These are phyloP conservation scores for Idaea aversata DNA, from an alignment of 2,888 invertebrate species.

Conservation along the genomic window DNA sequence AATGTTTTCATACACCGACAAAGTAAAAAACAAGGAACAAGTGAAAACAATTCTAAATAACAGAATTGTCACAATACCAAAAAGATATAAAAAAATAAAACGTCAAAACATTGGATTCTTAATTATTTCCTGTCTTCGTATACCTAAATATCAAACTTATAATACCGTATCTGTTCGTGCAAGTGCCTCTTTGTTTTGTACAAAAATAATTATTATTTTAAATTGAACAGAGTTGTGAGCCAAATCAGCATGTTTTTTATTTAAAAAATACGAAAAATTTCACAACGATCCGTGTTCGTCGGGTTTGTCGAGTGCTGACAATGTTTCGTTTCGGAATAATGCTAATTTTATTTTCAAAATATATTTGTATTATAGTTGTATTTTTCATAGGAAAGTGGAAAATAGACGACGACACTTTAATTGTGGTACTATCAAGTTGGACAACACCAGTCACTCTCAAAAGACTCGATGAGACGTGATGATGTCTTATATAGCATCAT, in stretches of 20 bases:
- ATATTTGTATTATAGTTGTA: not conserved
- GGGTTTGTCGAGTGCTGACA: not conserved
- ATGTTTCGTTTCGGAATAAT: not conserved
- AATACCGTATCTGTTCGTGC: constrained; percentile 17
- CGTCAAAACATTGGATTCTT: constrained; percentile 22
- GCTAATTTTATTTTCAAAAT: not conserved
- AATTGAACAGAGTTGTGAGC: constrained; percentile 10
- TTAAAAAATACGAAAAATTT: constrained; percentile 1
- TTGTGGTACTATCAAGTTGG: too few relatives aligned
- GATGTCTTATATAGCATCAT: too few relatives aligned
- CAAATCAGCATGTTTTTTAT: constrained; percentile 12
- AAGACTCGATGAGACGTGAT: too few relatives aligned
- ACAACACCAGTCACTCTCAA: too few relatives aligned
- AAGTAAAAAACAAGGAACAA: too few relatives aligned
- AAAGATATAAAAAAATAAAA: constrained; percentile 23
- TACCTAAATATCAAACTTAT: constrained; percentile 18
- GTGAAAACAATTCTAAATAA: not conserved
- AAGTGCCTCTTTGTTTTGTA: constrained; percentile 24
- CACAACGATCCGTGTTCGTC: not conserved
- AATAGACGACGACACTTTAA: not conserved
- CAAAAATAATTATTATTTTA: constrained; percentile 20
- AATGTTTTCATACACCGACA: too few relatives aligned
- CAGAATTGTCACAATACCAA: constrained; percentile 19
- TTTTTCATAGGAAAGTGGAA: not conserved
- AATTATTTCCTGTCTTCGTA: constrained; percentile 38